These are phyloP conservation scores for Calameuta idolon DNA, from an alignment of 2,888 invertebrate genomes.

Conservation along the genomic window DNA sequence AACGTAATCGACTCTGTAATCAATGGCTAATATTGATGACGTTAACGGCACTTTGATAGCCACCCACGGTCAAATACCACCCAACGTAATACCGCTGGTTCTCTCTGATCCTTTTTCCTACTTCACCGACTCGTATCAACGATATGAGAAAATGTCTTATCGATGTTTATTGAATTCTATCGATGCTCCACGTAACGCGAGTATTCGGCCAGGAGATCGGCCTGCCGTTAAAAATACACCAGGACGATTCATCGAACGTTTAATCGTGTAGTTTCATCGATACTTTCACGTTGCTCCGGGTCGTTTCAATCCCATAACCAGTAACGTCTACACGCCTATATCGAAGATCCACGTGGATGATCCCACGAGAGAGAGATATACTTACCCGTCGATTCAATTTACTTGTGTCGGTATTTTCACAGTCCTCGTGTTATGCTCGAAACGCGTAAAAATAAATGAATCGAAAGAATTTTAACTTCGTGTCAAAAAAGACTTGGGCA, in stretches of 20 bases:
- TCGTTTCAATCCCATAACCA: not conserved
- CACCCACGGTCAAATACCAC: not conserved
- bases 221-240: not conserved
- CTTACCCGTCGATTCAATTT: not conserved
- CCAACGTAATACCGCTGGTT: not conserved
- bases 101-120: not conserved
- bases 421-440: not conserved
- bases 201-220: not conserved
- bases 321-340: not conserved
- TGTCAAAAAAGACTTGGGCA: not conserved
- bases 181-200: not conserved
- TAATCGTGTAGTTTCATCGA: not conserved
- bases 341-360: not conserved
- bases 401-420: not conserved
- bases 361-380: not conserved
- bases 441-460: not conserved
- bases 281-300: not conserved
- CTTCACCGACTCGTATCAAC: not conserved
- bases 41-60: not conserved
- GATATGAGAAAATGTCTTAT: not conserved
- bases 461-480: not conserved
- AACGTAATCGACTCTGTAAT: not conserved
- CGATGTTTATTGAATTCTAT: not conserved
- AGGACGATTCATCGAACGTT: not conserved
- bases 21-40: not conserved